phyloP scores from a whole-genome alignment of 1,140 invertebrate species.

The Anoplophora glabripennis region DNA sequence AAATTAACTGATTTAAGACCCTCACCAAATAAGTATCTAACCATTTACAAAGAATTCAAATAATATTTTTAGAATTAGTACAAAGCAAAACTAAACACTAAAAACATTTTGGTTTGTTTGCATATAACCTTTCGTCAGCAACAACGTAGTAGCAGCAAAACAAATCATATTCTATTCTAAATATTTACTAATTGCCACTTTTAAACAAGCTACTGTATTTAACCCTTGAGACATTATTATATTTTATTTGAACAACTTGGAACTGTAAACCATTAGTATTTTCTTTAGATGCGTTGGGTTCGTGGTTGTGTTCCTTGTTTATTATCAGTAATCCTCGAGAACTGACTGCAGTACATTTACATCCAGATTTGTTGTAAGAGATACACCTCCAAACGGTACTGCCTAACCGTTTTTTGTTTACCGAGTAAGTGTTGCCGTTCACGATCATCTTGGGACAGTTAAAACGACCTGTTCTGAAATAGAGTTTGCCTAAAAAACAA shows the following conservation, averaged over 20 bases:
- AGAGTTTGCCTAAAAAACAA: conserved; percentile 28
- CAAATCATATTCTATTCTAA: too few relatives aligned
- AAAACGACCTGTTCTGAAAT: conserved; percentile 20
- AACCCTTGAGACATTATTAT: neutral
- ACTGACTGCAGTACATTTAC: conserved; percentile 19
- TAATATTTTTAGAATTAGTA: too few relatives aligned
- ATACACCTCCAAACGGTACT: conserved; percentile 24
- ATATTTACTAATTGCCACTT: too few relatives aligned
- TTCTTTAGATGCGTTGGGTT: conserved; percentile 3
- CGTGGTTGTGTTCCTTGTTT: conserved; percentile 21
- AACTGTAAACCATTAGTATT: neutral
- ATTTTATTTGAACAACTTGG: neutral
- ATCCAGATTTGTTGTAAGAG: conserved; percentile 24
- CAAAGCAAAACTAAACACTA: too few relatives aligned
- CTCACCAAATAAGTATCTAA: too few relatives aligned
- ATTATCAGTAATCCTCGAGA: conserved; percentile 4
- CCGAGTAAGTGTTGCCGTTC: conserved; percentile 16
- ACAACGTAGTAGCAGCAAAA: too few relatives aligned
- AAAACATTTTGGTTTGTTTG: too few relatives aligned
- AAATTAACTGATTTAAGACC: too few relatives aligned
- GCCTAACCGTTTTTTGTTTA: conserved; percentile 12
- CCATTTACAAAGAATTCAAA: too few relatives aligned
- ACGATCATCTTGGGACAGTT: conserved; percentile 25
- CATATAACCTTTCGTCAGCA: too few relatives aligned
- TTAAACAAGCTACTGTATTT: too few relatives aligned